These are phyloP conservation scores for Cactoblastis cactorum DNA, from an alignment of 2,888 invertebrate genomes.

Conservation along the genomic window DNA sequence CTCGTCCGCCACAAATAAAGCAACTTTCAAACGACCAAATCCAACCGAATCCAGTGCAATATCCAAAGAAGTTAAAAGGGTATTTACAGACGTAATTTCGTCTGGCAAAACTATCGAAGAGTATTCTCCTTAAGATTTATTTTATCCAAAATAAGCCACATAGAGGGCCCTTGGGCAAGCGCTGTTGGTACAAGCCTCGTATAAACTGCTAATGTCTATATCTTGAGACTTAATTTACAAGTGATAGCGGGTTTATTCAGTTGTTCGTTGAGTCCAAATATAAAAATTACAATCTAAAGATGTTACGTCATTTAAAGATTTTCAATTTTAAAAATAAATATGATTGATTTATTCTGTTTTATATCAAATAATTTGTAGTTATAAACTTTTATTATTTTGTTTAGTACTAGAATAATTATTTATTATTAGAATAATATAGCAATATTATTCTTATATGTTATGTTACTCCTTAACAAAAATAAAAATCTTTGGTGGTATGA, in stretches of 20 bases:
- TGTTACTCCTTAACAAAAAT: too few relatives aligned
- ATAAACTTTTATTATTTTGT: too few relatives aligned
- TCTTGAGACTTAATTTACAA: conserved; percentile 19
- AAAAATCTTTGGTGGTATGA: too few relatives aligned
- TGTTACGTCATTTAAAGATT: too few relatives aligned
- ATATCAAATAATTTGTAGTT: too few relatives aligned
- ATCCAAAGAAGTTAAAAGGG: conserved; percentile 27
- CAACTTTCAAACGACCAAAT: conserved; percentile 1
- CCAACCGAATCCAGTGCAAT: conserved; percentile 17
- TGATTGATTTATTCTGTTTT: too few relatives aligned
- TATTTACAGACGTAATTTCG: conserved; percentile 50
- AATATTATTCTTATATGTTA: too few relatives aligned
- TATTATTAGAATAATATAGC: too few relatives aligned
- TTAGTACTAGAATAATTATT: too few relatives aligned
- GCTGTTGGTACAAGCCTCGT: conserved; percentile 25
- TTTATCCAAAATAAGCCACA: conserved; percentile 51
- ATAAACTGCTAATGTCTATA: conserved; percentile 30
- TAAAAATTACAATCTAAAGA: too few relatives aligned
- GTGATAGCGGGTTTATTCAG: conserved; percentile 1
- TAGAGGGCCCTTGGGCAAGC: conserved; percentile 22
- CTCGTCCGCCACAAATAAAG: conserved; percentile 1
- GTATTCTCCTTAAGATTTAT: conserved; percentile 60
- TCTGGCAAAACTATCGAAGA: conserved; percentile 40
- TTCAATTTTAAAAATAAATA: too few relatives aligned
- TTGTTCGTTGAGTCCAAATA: neutral